Evolutionary conservation across 2,113 vertebrate species (phyloP), one percentile per base, ranked within the genome.

Genomic region (Ceyx melanurus): DNA sequence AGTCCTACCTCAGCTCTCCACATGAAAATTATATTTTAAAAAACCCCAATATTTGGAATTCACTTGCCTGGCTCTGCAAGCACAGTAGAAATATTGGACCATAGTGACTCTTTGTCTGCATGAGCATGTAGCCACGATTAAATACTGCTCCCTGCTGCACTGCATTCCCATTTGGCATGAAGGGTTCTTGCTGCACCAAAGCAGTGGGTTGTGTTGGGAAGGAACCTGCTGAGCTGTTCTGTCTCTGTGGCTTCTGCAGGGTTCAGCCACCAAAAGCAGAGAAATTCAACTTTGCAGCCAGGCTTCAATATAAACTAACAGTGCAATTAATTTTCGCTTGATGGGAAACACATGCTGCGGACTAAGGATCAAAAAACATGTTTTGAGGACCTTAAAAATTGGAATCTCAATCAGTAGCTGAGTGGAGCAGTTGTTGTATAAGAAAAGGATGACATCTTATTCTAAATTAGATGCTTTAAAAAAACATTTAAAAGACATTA

Each of bases 161-260:
- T 50, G 25, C 1, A 0, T 61, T 72, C 37, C 11, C 6, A 17
- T 48, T 65, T 31, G 46, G 25, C 16, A 31, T 60, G 53, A 77
- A 28, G 46, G 23, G 8, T 25, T 14, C n/a, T 18, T 0, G 3
- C 13, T 1, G 1, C 56, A 25, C 22, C 0, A 0, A 48, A 60
- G 15, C 2, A 1, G 18, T 61, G 42, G 7, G 7, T 11, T 40
- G 6, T 40, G 12, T 22, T 65, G 33, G 31, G 40, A 48, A 64
- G 19, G 45, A 82, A 33, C 37, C 9, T 20, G 28, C 61, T 26
- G 35, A 62, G 35, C 33, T 40, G 54, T n/a, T 77, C 29, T 3
- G 0, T 66, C 5, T 1, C 67, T 0, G 1, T 51, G n/a, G 42
- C 51, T 84, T 54, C 48, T 42, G 48, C 2, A 1, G 37, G 37